phyloP scores from a whole-genome alignment of 2,797 vertebrate genomes.

The Coregonus suidteri region DNA sequence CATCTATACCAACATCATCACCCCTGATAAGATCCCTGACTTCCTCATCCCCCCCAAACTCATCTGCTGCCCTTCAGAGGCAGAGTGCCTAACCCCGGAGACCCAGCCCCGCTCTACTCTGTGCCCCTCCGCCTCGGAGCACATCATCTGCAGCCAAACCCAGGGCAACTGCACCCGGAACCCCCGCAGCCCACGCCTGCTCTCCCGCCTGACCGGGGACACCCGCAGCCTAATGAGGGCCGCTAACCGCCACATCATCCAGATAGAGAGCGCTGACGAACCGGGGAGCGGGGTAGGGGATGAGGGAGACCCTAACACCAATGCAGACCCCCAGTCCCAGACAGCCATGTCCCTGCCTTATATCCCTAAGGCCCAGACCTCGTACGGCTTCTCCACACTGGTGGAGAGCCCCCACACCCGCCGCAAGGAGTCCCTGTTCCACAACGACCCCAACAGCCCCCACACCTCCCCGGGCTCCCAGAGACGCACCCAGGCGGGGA shows the following conservation, averaged over 20 bases:
- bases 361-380: constrained; percentile 94
- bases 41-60: constrained; percentile 97
- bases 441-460: constrained; percentile 89
- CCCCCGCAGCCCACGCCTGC: constrained; percentile 86
- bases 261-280: constrained; percentile 93
- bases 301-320: constrained; percentile 68
- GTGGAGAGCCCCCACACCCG: constrained; percentile 95
- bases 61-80: constrained; percentile 81
- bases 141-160: constrained; percentile 82
- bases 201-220: constrained; percentile 76
- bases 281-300: constrained; percentile 54
- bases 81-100: constrained; percentile 64
- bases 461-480: constrained; percentile 86
- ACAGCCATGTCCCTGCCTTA: constrained; percentile 92
- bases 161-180: constrained; percentile 72
- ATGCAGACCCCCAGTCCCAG: constrained; percentile 89
- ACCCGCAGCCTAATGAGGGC: constrained; percentile 82
- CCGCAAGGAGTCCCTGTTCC: constrained; percentile 94
- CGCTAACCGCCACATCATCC: constrained; percentile 91
- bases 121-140: constrained; percentile 82
- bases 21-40: constrained; percentile 94
- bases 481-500: constrained; percentile 70
- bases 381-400: constrained; percentile 91
- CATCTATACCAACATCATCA: constrained; percentile 92
- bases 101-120: constrained; percentile 63